Conservation (phyloP, 2,113 vertebrate species). For the Tympanuchus pallidicinctus region DNA sequence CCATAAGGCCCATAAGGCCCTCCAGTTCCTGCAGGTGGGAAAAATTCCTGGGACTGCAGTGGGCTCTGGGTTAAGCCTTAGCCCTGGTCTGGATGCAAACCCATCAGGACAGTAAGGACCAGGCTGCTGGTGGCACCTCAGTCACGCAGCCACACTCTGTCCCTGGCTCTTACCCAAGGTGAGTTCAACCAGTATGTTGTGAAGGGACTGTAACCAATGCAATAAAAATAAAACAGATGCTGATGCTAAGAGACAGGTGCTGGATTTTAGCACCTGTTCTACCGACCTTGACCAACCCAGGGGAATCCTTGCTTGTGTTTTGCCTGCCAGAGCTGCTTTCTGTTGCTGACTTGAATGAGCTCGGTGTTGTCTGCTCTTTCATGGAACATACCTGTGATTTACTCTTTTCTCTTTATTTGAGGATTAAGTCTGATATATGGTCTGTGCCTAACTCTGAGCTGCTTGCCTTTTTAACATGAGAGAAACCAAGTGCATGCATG, state of each 20-base stretch:
- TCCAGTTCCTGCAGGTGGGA: not conserved
- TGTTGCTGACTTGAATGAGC: conserved; percentile 46
- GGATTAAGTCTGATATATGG: conserved; percentile 41
- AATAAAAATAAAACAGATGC: not conserved
- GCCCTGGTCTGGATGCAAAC: not conserved
- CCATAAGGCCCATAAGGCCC: fast-evolving
- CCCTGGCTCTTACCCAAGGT: not conserved
- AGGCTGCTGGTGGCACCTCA: fast-evolving
- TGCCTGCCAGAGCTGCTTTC: conserved; percentile 40
- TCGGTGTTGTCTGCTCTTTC: conserved; percentile 37
- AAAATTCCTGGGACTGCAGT: fast-evolving
- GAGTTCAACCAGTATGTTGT: not conserved
- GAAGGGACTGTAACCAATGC: not conserved
- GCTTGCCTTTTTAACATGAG: conserved; percentile 58
- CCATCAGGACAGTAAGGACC: not conserved
- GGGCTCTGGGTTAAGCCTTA: not conserved
- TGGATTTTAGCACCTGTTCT: not conserved
- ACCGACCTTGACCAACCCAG: conserved; percentile 44
- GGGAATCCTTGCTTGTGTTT: conserved; percentile 35
- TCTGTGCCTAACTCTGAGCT: conserved; percentile 67
- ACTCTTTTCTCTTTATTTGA: conserved; percentile 72
- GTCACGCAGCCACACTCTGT: not conserved
- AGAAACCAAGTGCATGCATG: conserved; percentile 69
- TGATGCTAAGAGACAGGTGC: not conserved
- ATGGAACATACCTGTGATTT: conserved; percentile 56